Conservation (phyloP, 1,140 invertebrate species). For the Aphis gossypii region DNA sequence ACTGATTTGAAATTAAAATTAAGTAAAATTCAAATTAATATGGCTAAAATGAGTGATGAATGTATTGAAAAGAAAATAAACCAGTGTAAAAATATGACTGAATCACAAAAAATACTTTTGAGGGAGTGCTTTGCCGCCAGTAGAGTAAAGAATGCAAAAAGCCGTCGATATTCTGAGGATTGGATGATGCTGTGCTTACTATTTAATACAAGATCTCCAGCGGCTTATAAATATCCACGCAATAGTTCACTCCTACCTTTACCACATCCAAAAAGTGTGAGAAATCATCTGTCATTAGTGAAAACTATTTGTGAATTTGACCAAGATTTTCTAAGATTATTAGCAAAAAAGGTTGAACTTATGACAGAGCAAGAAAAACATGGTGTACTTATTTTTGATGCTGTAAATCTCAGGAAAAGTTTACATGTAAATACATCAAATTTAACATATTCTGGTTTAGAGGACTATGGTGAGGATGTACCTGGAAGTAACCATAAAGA, state of each 20-base stretch:
- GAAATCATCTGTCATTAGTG: not conserved
- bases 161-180: not conserved
- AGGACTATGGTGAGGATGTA: not conserved
- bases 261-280: not conserved
- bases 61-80: too few species aligned
- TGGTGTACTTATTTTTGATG: constrained; percentile 2
- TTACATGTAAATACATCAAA: not conserved
- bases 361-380: not conserved
- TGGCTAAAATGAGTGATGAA: too few species aligned
- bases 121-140: too few species aligned
- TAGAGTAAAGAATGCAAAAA: not conserved
- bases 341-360: not conserved
- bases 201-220: not conserved
- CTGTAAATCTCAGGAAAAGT: not conserved
- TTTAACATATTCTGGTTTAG: not conserved
- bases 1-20: too few species aligned
- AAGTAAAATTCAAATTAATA: too few species aligned
- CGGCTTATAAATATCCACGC: not conserved
- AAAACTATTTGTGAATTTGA: not conserved
- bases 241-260: not conserved
- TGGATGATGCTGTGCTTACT: constrained; percentile 10
- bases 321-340: constrained; percentile 4
- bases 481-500: not conserved
- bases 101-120: too few species aligned
- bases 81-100: too few species aligned